A percentile compares a stretch with the other conserved stretches of the same genome.
These are phyloP conservation scores for Chionis minor DNA, from an alignment of 2,113 vertebrate genomes.

Conservation along the genomic window DNA sequence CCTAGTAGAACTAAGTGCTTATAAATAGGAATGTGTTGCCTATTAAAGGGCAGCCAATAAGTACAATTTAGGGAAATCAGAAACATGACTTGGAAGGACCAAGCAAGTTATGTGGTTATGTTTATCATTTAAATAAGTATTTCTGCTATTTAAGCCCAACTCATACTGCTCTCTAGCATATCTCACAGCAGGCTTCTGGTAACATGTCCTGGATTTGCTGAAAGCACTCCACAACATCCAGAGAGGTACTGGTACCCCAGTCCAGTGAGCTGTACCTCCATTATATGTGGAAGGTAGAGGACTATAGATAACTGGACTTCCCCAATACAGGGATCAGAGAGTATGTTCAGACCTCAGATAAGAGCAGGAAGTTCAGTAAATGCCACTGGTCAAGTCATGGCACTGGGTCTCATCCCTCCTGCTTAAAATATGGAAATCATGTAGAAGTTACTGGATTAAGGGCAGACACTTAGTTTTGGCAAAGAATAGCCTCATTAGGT, in stretches of 20 bases:
- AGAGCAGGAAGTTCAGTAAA: background rate
- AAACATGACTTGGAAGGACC: background rate
- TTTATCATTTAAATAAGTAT: background rate
- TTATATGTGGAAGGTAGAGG: background rate
- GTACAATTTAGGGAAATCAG: background rate
- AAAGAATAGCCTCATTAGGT: slow-evolving; percentile 49
- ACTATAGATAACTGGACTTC: background rate
- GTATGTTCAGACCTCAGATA: background rate
- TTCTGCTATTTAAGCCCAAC: background rate
- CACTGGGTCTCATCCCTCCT: background rate
- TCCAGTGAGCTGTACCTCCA: background rate
- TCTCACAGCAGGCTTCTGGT: background rate
- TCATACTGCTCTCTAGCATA: background rate
- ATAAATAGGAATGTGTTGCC: background rate
- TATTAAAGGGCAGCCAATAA: background rate
- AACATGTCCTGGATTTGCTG: background rate
- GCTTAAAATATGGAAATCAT: background rate
- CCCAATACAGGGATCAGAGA: background rate
- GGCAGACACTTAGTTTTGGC: slow-evolving; percentile 5
- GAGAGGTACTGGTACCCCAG: background rate
- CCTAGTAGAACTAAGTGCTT: background rate
- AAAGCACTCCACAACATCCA: background rate
- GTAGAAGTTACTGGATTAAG: slow-evolving; percentile 4
- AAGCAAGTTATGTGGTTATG: background rate
- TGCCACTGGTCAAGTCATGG: accelerated